Evolutionary conservation across 2,888 invertebrate genomes (phyloP).

Genomic region (Aporophyla lueneburgensis): DNA sequence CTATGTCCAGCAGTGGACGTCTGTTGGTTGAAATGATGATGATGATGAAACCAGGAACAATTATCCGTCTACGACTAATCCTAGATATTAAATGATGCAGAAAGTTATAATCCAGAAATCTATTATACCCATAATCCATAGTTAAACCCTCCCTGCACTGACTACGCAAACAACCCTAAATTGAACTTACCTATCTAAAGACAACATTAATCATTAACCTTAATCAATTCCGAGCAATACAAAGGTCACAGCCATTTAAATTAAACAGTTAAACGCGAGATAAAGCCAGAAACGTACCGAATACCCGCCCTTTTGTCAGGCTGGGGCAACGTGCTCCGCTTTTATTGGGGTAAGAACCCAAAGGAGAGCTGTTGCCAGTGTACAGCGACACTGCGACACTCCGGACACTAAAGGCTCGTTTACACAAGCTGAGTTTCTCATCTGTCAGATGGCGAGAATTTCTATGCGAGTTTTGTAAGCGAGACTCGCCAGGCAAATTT

Average conservation of each 20-base stretch:
- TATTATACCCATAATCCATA: not conserved
- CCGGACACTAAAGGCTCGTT: conserved; percentile 12
- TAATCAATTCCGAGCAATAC: conserved; percentile 25
- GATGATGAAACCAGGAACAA: no score
- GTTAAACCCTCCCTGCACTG: not conserved
- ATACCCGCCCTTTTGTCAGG: conserved; percentile 67
- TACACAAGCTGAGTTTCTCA: conserved; percentile 12
- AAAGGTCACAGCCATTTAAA: conserved; percentile 51
- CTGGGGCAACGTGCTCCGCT: conserved; percentile 66
- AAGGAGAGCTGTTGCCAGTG: conserved; percentile 43
- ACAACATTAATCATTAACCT: conserved; percentile 4
- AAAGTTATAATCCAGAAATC: no score
- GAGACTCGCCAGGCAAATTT: not conserved
- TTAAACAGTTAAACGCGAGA: conserved; percentile 55
- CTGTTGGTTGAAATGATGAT: no score
- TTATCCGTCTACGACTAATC: no score
- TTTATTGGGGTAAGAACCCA: conserved; percentile 71
- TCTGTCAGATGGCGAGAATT: not conserved
- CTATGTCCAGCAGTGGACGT: no score
- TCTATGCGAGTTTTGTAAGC: not conserved
- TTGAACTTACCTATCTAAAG: not conserved
- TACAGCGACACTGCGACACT: conserved; percentile 34
- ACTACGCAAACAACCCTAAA: not conserved
- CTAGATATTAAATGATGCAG: not conserved
- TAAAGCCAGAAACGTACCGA: conserved; percentile 50